Evolutionary conservation across 2,888 invertebrate genomes (phyloP), one percentile per base, ranked within the genome.

Genomic region (Cinara cedri): DNA sequence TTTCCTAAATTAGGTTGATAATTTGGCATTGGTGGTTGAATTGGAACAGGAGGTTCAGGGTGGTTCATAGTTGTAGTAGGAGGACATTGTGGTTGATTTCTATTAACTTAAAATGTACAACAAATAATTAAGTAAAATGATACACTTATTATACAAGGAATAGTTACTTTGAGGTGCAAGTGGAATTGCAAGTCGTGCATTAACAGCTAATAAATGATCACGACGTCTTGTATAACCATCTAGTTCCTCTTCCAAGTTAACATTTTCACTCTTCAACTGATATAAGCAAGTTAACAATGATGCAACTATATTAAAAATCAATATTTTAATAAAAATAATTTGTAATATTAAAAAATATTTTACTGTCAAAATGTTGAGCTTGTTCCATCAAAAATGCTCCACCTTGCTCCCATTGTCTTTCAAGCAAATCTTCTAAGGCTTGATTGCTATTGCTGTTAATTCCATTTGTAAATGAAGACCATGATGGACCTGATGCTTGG

Each of bases 301-400:
- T 63, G 98, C 97, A 88, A 98, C 97, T 78, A 60, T 1, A 68
- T 49, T 72, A 49, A 21, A 72, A 72, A 11, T 46, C 26, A n/a
- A 46, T 8, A 3, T 57, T 54, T 72, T 46, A 72, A n/a, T 57
- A 65, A 54, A n/a, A 24, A 14, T 6, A 1, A 21, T 14, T 3
- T 9, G 3, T 51, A n/a, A 42, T 34, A 21, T 26, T 19, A 14
- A 26, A 34, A n/a, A 24, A 24, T 24, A 9, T n/a, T 21, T 34
- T 70, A 78, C 78, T 70, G 86, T 98, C 98, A 86, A 97, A 96
- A 87, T 97, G 97, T 84, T 98, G 97, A 0, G 96, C 96, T 85
- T 97, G 97, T 85, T 98, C 97, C 96, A 98, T 97, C 16, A 98
- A 89, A 87, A 98, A 97, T 86, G 96, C 95, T 49, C 97, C 96